Evolutionary conservation across 2,113 vertebrate genomes (phyloP).

Genomic region (Phycodurus eques): DNA sequence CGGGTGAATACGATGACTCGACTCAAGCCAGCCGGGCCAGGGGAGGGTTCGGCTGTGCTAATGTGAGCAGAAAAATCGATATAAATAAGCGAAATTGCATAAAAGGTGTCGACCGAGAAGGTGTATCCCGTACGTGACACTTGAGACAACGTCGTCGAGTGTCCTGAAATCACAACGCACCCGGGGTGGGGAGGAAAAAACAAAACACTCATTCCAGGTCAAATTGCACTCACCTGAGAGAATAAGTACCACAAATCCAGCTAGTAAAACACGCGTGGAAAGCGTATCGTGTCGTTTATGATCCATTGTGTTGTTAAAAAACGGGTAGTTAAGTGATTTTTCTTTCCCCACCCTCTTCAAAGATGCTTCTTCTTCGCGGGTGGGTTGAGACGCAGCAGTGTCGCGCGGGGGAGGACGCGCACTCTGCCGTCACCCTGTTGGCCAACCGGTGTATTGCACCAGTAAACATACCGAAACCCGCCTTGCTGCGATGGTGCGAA

Average conservation of each 20-base stretch:
- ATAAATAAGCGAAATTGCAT: background rate
- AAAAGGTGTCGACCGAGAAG: background rate
- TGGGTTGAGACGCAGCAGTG: background rate
- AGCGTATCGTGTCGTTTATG: slow-evolving; percentile 38
- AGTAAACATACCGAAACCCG: background rate
- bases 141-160: background rate
- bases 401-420: background rate
- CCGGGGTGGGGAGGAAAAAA: background rate
- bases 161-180: slow-evolving; percentile 24
- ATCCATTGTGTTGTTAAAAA: slow-evolving; percentile 70
- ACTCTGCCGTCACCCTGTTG: background rate
- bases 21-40: background rate
- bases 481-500: background rate
- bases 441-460: background rate
- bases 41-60: background rate
- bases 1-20: background rate
- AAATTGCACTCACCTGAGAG: slow-evolving; percentile 51
- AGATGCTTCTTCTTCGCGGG: slow-evolving; percentile 36
- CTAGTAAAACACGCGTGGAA: slow-evolving; percentile 34
- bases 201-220: background rate
- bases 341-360: slow-evolving; percentile 19
- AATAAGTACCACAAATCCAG: slow-evolving; percentile 51
- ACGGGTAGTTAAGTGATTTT: slow-evolving; percentile 37
- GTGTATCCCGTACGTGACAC: background rate
- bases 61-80: background rate